phyloP scores from a whole-genome alignment of 2,888 invertebrate species.

The Sarcophaga carnaria region DNA sequence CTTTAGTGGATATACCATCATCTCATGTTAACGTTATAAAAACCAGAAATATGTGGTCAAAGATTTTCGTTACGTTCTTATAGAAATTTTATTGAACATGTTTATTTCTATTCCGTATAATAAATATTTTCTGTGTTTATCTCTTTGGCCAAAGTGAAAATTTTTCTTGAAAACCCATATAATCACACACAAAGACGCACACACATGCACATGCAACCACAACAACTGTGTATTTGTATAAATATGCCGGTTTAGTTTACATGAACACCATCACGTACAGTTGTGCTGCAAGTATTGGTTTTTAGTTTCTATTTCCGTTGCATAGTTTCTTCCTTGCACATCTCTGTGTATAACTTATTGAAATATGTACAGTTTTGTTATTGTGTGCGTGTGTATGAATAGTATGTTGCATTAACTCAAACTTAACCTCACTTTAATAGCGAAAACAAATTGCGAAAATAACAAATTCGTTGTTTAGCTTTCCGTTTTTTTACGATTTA shows the following conservation, averaged over 20 bases:
- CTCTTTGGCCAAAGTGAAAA: constrained; percentile 12
- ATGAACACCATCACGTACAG: not conserved
- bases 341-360: constrained; percentile 1
- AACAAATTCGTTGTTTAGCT: constrained; percentile 30
- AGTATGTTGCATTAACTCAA: constrained; percentile 12
- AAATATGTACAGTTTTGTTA: constrained; percentile 1
- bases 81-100: constrained; percentile 19
- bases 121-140: constrained; percentile 12
- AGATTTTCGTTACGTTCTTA: constrained; percentile 23
- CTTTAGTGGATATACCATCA: not conserved
- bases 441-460: constrained; percentile 7
- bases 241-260: not conserved
- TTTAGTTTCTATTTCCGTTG: not conserved
- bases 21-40: constrained; percentile 15
- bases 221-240: not conserved
- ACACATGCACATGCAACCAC: constrained; percentile 3
- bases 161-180: constrained; percentile 4
- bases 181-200: not conserved
- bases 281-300: not conserved
- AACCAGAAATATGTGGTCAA: constrained; percentile 31
- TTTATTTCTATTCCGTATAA: constrained; percentile 12
- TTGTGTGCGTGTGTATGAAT: not conserved
- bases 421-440: constrained; percentile 2
- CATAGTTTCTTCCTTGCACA: not conserved
- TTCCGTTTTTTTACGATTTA: constrained; percentile 36